Percentiles rank a stretch among this genome's conserved stretches.
Evolutionary conservation across 1,140 invertebrate genomes (phyloP).

Genomic region (Lepidotrigona ventralis): DNA sequence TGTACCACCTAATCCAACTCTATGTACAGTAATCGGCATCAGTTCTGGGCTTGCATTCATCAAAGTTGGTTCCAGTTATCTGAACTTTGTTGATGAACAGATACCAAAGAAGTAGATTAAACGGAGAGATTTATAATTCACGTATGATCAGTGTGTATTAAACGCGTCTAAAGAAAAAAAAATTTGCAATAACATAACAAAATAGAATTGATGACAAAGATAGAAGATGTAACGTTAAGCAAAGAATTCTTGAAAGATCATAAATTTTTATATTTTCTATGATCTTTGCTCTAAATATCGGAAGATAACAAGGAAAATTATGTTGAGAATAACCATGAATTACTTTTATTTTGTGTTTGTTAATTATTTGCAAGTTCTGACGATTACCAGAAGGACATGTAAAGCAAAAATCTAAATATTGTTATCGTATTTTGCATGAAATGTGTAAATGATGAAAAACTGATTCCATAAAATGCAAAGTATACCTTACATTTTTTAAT

Average conservation of each 20-base stretch:
- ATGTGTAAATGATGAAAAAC: slow-evolving; percentile 3
- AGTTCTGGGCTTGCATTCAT: slow-evolving; percentile 82
- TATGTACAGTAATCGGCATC: slow-evolving; percentile 83
- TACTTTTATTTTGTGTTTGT: neutral
- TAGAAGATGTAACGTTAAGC: slow-evolving; percentile 4
- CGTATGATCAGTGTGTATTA: slow-evolving; percentile 11
- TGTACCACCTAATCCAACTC: slow-evolving; percentile 82
- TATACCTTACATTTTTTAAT: slow-evolving; percentile 9
- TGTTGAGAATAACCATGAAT: neutral
- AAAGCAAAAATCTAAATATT: neutral
- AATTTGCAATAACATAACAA: slow-evolving; percentile 29
- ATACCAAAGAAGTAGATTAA: slow-evolving; percentile 55
- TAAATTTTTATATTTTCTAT: slow-evolving; percentile 42
- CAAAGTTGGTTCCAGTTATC: slow-evolving; percentile 83
- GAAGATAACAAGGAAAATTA: neutral
- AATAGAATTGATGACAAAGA: slow-evolving; percentile 17
- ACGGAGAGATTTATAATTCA: neutral
- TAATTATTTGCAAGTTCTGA: neutral
- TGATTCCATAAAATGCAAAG: slow-evolving; percentile 6
- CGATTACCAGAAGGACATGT: neutral
- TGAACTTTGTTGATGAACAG: slow-evolving; percentile 78
- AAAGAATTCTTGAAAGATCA: slow-evolving; percentile 33
- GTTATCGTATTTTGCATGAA: slow-evolving; percentile 3
- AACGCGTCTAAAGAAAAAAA: slow-evolving; percentile 16
- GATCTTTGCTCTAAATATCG: neutral